These are phyloP conservation scores for Tyria jacobaeae DNA, from an alignment of 2,888 invertebrate genomes.

Conservation along the genomic window DNA sequence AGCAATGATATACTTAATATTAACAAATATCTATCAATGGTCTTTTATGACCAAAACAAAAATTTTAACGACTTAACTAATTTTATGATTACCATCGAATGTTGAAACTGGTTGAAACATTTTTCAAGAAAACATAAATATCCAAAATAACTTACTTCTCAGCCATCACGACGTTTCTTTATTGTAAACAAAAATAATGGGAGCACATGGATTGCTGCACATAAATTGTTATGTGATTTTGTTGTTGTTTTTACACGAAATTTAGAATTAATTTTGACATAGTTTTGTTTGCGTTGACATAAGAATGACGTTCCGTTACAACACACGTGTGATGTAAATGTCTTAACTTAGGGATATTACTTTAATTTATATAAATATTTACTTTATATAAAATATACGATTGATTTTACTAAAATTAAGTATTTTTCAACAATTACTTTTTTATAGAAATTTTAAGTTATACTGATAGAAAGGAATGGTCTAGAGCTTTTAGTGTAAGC, in stretches of 20 bases:
- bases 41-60: slow-evolving; percentile 42
- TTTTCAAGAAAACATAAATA: slow-evolving; percentile 45
- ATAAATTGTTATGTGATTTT: slow-evolving; percentile 68
- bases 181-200: slow-evolving; percentile 59
- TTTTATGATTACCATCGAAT: slow-evolving; percentile 62
- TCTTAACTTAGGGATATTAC: neutral
- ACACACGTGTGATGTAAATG: slow-evolving; percentile 19
- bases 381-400: neutral
- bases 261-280: slow-evolving; percentile 83
- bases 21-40: slow-evolving; percentile 11
- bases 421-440: neutral
- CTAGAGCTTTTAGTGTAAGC: neutral
- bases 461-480: slow-evolving; percentile 5
- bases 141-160: slow-evolving; percentile 74
- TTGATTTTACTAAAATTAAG: neutral
- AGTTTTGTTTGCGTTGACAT: slow-evolving; percentile 85
- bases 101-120: slow-evolving; percentile 66
- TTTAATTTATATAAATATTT: neutral
- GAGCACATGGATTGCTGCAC: slow-evolving; percentile 74
- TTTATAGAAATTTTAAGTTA: neutral
- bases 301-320: slow-evolving; percentile 56
- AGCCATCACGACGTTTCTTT: slow-evolving; percentile 72
- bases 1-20: slow-evolving; percentile 16
- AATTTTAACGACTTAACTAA: slow-evolving; percentile 50
- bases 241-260: slow-evolving; percentile 79